These are phyloP conservation scores for Hipposideros armiger DNA, from an alignment of 2,113 vertebrate species.

Conservation along the genomic window DNA sequence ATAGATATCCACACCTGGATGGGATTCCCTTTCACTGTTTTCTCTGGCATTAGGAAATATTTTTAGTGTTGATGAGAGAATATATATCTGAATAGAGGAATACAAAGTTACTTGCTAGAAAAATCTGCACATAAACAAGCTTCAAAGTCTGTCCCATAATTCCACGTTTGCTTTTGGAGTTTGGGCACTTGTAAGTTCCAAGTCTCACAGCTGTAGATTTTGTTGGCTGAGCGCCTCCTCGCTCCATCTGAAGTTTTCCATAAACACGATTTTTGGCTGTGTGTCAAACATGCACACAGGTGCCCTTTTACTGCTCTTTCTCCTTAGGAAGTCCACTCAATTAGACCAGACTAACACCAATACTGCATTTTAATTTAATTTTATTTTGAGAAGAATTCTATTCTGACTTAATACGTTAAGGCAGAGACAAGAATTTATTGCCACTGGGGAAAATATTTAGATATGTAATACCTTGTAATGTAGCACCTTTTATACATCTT, in stretches of 20 bases:
- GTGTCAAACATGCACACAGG: conserved; percentile 88
- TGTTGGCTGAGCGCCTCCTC: conserved; percentile 83
- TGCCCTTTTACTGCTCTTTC: conserved; percentile 90
- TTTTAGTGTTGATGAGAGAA: conserved; percentile 58
- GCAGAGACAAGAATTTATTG: conserved; percentile 26
- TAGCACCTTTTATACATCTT: conserved; percentile 8
- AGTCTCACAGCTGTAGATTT: conserved; percentile 86
- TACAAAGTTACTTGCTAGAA: conserved; percentile 61
- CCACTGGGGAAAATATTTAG: neutral
- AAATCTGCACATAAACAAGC: conserved; percentile 73
- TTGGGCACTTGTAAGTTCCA: conserved; percentile 77
- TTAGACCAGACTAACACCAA: conserved; percentile 83
- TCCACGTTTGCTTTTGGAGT: conserved; percentile 75
- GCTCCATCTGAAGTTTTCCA: conserved; percentile 89
- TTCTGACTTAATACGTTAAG: conserved; percentile 28
- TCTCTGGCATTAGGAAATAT: conserved; percentile 34
- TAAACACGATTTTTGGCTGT: conserved; percentile 89
- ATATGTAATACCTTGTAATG: neutral
- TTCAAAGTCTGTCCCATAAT: conserved; percentile 76
- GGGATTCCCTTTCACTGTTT: conserved; percentile 58
- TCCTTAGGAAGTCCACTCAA: conserved; percentile 88
- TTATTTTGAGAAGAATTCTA: conserved; percentile 78
- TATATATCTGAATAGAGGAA: conserved; percentile 59
- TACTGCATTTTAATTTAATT: conserved; percentile 76
- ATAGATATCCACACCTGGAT: neutral